Conservation (phyloP, 2,113 vertebrate genomes). For the Todiramphus saurophagus region DNA sequence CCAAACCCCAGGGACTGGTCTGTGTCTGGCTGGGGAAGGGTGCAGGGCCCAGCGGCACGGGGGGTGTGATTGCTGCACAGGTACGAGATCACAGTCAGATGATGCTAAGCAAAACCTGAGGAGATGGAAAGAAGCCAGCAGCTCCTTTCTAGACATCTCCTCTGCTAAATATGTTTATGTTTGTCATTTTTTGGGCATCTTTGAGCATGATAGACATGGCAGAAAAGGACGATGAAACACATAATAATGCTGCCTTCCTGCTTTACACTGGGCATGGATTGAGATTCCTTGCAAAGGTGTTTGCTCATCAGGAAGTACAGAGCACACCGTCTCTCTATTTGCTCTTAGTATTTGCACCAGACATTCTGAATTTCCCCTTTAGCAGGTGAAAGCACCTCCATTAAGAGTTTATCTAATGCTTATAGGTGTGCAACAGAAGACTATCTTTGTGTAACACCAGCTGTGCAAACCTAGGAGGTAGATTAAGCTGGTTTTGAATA, state of each 20-base stretch:
- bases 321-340: background rate
- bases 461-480: background rate
- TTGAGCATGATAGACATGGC: background rate
- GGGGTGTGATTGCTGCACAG: background rate
- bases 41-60: background rate
- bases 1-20: rapidly evolving
- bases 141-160: background rate
- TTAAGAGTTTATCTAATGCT: background rate
- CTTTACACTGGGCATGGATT: background rate
- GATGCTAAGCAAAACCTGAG: background rate
- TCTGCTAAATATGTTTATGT: background rate
- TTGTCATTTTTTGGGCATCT: background rate
- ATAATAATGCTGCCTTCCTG: background rate
- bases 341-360: background rate
- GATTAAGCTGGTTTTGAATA: background rate
- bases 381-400: background rate
- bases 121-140: background rate
- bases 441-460: background rate
- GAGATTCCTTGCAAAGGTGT: background rate
- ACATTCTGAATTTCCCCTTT: background rate
- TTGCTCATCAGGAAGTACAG: background rate
- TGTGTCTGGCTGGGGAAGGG: background rate
- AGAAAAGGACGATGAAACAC: background rate
- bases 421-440: background rate
- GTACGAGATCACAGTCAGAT: background rate